Percentiles rank a stretch among this genome's conserved stretches.
Conservation (phyloP, 2,113 vertebrate species). For the Notarius quadriscutis region DNA sequence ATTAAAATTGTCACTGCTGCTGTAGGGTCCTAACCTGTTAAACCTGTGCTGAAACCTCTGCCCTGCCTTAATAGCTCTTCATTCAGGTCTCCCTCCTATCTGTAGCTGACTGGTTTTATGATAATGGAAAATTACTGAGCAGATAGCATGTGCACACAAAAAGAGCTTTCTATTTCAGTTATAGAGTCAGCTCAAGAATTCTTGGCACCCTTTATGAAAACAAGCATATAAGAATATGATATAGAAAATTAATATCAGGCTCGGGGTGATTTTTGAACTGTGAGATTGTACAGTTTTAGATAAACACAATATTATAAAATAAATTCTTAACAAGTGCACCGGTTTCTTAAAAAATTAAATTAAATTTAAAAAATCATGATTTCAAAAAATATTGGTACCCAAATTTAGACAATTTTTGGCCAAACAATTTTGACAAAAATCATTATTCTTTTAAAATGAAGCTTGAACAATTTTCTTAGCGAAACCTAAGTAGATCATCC, state of each 20-base stretch:
- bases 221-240: not conserved
- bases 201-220: not conserved
- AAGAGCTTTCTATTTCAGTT: not conserved
- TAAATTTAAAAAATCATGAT: not conserved
- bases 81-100: constrained; percentile 50
- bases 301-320: not conserved
- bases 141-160: constrained; percentile 63
- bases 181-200: not conserved
- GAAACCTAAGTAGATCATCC: not conserved
- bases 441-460: not conserved
- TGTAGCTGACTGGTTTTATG: constrained; percentile 62
- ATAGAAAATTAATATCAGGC: not conserved
- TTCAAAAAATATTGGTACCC: not conserved
- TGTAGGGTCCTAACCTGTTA: constrained; percentile 34
- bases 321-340: not conserved
- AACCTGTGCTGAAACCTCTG: not conserved
- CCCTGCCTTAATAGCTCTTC: constrained; percentile 20
- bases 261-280: not conserved
- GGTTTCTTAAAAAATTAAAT: not conserved
- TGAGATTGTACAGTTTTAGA: not conserved
- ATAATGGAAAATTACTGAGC: constrained; percentile 46
- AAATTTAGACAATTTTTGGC: not conserved
- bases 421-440: not conserved
- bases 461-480: not conserved
- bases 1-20: constrained; percentile 24